These are phyloP conservation scores for Protobothrops mucrosquamatus DNA, from an alignment of 2,113 vertebrate species.

Conservation along the genomic window DNA sequence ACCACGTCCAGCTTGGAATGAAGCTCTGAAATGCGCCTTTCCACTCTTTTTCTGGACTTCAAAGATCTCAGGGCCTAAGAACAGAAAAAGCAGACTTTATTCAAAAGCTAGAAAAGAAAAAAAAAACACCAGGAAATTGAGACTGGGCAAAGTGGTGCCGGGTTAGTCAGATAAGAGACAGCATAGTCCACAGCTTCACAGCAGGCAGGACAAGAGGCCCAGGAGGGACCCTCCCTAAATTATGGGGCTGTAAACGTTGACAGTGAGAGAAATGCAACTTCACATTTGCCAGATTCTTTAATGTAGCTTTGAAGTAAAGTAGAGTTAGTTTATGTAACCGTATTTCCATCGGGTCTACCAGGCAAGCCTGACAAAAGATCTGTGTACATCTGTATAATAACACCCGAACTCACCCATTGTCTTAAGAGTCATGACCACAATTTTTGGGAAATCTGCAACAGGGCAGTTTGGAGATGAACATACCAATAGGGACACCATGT, in stretches of 20 bases:
- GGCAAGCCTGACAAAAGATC: neutral
- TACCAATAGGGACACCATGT: neutral
- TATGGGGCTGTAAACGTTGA: neutral
- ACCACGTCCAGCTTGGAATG: conserved; percentile 88
- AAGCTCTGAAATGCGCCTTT: conserved; percentile 82
- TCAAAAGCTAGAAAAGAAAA: neutral
- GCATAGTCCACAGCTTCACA: neutral
- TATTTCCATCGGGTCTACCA: neutral
- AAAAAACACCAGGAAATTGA: neutral
- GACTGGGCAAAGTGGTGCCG: neutral
- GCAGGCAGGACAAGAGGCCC: no score
- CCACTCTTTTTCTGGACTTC: conserved; percentile 78
- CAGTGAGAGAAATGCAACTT: neutral
- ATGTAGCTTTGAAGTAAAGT: neutral
- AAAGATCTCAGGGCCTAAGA: conserved; percentile 85
- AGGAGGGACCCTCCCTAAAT: neutral
- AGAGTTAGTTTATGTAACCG: neutral
- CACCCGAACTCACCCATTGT: neutral
- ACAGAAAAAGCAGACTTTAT: neutral
- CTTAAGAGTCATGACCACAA: neutral
- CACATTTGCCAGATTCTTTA: neutral
- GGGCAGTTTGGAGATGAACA: neutral
- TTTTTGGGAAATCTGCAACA: neutral
- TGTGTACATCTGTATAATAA: neutral
- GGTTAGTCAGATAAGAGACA: neutral